Evolutionary conservation across 2,888 invertebrate genomes (phyloP), one percentile per base, ranked within the genome.

Genomic region (Phorcus lineatus): DNA sequence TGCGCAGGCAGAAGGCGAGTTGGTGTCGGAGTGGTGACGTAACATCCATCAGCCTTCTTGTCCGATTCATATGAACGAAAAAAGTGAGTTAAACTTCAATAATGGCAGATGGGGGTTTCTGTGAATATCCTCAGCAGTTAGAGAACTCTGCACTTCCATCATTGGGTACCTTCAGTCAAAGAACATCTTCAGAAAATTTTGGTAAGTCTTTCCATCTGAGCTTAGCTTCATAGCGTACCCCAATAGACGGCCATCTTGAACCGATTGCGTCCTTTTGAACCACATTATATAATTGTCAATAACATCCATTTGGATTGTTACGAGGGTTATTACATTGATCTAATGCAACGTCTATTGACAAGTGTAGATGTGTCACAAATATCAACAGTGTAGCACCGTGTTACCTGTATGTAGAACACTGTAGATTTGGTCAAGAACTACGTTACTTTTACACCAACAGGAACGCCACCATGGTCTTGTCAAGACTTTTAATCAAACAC

Each of bases 1-100:
- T 87, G 86, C 84, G 83, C 83, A 86, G 82, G 70, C 81, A 81
- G 86, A 80, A 82, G 78, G 82, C 82, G 81, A 76, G 86, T 82
- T 85, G 84, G 84, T 83, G 83, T 86, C 85, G 84, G 83, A 62
- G 77, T 74, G 31, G 85, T 88, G 87, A 88, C 88, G 88, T 88
- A 88, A 88, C 57, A 82, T 82, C 80, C 84, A 83, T 84, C 81
- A 82, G 83, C 79, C 75, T 82, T 81, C 81, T 77, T 70, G 77
- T 67, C 47, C 31, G 57, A 80, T 83, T 75, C 36, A 78, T 67
- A 57, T 74, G 52, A 53, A 62, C 54, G 55, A 55, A 74, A 52
- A 78, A 70, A 57, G 40, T 75, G 62, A 24, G 55, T 40, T 62
- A n/a, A 74, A 77, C 62, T 77, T 77, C 53, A n/a, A 74, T 52